These are phyloP conservation scores for Dipodomys ordii DNA, from an alignment of 2,113 vertebrate genomes.

Conservation along the genomic window DNA sequence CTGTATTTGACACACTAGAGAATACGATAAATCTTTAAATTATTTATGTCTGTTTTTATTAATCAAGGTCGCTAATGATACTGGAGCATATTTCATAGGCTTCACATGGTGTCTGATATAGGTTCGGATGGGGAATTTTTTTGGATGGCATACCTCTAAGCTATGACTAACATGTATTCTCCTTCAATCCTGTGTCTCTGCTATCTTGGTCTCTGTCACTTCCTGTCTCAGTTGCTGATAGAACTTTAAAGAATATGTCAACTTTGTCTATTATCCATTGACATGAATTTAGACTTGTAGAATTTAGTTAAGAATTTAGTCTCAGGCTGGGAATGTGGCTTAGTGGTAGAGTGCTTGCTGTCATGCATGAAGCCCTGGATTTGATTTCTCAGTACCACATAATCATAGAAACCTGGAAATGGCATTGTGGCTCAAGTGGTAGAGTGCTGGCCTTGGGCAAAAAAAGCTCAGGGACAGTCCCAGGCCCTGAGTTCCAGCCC, in stretches of 20 bases:
- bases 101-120: not conserved
- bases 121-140: not conserved
- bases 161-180: not conserved
- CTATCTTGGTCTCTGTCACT: not conserved
- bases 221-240: not conserved
- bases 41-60: slow-evolving; percentile 20
- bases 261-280: not conserved
- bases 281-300: not conserved
- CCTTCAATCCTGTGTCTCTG: not conserved
- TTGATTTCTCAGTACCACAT: too few relatives aligned
- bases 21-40: slow-evolving; percentile 4
- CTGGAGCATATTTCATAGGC: not conserved
- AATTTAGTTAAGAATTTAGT: not conserved
- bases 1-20: not conserved
- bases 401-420: too few relatives aligned
- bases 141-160: not conserved
- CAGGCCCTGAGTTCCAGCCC: too few relatives aligned
- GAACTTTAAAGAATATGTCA: not conserved
- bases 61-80: not conserved
- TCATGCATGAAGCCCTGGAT: too few relatives aligned
- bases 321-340: too few relatives aligned
- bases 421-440: too few relatives aligned
- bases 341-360: too few relatives aligned
- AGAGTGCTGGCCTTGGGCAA: too few relatives aligned
- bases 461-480: too few relatives aligned